Evolutionary conservation across 2,888 invertebrate species (phyloP).

Genomic region (Caenorhabditis parvicauda): DNA sequence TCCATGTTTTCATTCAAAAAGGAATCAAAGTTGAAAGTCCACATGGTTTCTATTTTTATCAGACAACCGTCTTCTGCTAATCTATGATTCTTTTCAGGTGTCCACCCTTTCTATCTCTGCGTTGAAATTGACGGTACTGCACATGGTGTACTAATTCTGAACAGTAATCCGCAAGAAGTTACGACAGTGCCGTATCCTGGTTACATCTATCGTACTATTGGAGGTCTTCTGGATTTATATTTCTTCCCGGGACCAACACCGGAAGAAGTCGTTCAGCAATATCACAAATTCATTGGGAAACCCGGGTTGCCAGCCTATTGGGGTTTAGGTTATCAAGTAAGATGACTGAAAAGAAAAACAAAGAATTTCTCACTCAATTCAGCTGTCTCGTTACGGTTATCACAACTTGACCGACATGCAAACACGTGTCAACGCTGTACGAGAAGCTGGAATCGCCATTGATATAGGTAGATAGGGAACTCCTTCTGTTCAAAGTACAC

Average conservation of each 20-base stretch:
- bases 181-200: slow-evolving; percentile 55
- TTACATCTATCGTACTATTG: slow-evolving; percentile 73
- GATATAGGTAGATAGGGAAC: slow-evolving; percentile 49
- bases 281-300: slow-evolving; percentile 46
- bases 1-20: neutral
- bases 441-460: slow-evolving; percentile 65
- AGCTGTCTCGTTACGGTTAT: slow-evolving; percentile 56
- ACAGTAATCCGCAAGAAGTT: slow-evolving; percentile 57
- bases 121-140: slow-evolving; percentile 57
- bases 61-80: neutral
- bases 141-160: slow-evolving; percentile 57
- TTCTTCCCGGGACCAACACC: slow-evolving; percentile 64
- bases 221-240: slow-evolving; percentile 63
- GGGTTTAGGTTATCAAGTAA: slow-evolving; percentile 62
- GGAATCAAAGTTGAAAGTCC: neutral
- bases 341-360: neutral
- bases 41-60: no score
- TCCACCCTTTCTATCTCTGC: slow-evolving; percentile 57
- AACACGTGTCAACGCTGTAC: slow-evolving; percentile 56
- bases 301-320: slow-evolving; percentile 62
- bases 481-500: neutral
- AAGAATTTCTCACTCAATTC: neutral
- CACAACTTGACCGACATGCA: slow-evolving; percentile 44
- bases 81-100: slow-evolving; percentile 24
- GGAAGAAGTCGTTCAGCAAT: slow-evolving; percentile 60